Base-by-base conservation (phyloP, 2,797 vertebrate genomes). In the Cossypha heuglini region DNA sequence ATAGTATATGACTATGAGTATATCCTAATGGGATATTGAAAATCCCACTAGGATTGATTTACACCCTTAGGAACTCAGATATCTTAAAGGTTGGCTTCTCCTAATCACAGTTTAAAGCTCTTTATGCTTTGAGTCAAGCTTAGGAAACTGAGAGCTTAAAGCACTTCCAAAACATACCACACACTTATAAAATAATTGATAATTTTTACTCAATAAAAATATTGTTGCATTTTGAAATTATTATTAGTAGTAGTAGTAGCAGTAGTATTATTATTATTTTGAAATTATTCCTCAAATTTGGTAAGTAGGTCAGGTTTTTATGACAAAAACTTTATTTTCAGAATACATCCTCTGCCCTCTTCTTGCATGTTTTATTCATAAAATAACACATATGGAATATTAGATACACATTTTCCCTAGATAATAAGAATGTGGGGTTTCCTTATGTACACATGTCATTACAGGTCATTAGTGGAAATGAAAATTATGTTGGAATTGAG, bases 341-440 rank as follows among this genome's bases (percentile, higher is more conserved):
- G 26, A 21, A 37, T 20, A 24, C 1, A 2, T n/a, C 22, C 5
- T 43, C 2, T 40, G 24, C 35, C 6, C 25, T 55, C 10, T 35
- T 64, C 61, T 33, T 66, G 6, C 0, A 2, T 22, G 5, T 43
- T 55, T 66, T 59, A 10, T 10, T 8, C 10, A 5, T 13, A 61
- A 28, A 66, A 42, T 24, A 73, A 8, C 2, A 26, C 4, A 8
- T 28, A 43, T 9, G 3, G 6, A 88, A 59, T n/a, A 79, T 29
- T 25, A 0, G 0, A 17, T 20, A 42, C 7, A 26, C 0, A 24
- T 82, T 72, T 82, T 10, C 4, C 10, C 7, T 43, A 49, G 13
- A 13, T 64, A 78, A 46, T 46, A 76, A 57, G 61, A 84, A 45
- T 11, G 6, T 64, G 8, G 13, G 0, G 8, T 83, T 94, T 90